phyloP scores from a whole-genome alignment of 2,113 vertebrate genomes.

The Anas platyrhynchos region DNA sequence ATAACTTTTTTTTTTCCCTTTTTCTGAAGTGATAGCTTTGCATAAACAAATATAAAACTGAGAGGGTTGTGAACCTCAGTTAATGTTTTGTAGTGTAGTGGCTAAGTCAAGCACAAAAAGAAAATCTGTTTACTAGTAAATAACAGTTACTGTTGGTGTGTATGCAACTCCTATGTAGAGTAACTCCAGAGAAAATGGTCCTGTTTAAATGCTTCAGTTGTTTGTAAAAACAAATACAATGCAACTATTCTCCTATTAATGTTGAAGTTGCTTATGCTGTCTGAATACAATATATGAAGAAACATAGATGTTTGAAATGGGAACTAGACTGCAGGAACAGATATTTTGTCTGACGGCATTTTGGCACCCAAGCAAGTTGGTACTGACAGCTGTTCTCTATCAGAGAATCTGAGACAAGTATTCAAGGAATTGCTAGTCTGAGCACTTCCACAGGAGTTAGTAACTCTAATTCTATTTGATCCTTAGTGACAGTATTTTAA shows the following conservation, averaged over 20 bases:
- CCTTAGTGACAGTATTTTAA: neutral
- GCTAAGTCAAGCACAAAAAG: neutral
- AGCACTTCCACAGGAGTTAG: neutral
- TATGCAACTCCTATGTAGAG: neutral
- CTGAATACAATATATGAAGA: neutral
- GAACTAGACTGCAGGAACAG: neutral
- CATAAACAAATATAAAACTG: neutral
- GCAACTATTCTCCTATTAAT: neutral
- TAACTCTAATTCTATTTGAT: neutral
- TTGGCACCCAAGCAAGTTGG: neutral
- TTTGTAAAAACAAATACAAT: neutral
- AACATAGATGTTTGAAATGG: neutral
- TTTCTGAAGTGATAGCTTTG: neutral
- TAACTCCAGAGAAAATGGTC: neutral
- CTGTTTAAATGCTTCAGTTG: neutral
- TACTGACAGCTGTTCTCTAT: neutral
- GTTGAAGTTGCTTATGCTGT: neutral
- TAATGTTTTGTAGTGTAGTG: neutral
- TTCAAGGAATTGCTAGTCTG: neutral
- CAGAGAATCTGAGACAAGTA: neutral
- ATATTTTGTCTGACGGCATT: neutral
- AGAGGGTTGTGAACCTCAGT: neutral
- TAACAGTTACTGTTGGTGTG: neutral
- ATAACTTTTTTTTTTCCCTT: neutral
- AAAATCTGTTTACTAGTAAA: neutral